A percentile compares a stretch with the other conserved stretches of the same genome.
Evolutionary conservation across 2,113 vertebrate species (phyloP).

Genomic region (Rana temporaria): DNA sequence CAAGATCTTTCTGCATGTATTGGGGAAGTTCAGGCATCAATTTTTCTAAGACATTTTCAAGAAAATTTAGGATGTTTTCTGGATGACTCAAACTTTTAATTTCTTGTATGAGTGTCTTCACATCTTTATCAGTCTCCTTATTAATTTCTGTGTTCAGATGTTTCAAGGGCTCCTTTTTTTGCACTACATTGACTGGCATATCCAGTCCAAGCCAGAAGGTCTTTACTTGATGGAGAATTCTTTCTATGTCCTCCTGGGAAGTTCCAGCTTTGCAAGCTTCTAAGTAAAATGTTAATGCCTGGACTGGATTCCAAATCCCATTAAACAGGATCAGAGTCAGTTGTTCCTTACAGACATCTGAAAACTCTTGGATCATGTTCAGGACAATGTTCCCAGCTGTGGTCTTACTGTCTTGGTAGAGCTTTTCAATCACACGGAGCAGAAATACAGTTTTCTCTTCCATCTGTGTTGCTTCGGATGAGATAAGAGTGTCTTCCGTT

Average conservation of each 20-base stretch:
- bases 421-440: background rate
- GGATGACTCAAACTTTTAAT: background rate
- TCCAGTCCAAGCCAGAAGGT: background rate
- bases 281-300: constrained; percentile 3
- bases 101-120: constrained; percentile 5
- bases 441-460: background rate
- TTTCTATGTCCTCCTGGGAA: background rate
- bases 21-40: background rate
- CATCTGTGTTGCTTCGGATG: background rate
- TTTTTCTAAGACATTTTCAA: background rate
- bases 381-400: background rate
- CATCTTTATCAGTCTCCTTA: constrained; percentile 13
- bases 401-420: background rate
- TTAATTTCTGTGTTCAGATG: background rate
- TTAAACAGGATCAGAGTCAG: background rate
- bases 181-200: background rate
- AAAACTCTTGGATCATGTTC: background rate
- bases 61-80: background rate
- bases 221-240: constrained; percentile 4
- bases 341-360: background rate
- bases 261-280: background rate
- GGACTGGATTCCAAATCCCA: background rate
- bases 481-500: background rate
- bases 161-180: background rate
- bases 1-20: background rate